A percentile compares a stretch with the other conserved stretches of the same genome.
Conservation (phyloP, 2,888 invertebrate genomes). For the Synergus gifuensis region DNA sequence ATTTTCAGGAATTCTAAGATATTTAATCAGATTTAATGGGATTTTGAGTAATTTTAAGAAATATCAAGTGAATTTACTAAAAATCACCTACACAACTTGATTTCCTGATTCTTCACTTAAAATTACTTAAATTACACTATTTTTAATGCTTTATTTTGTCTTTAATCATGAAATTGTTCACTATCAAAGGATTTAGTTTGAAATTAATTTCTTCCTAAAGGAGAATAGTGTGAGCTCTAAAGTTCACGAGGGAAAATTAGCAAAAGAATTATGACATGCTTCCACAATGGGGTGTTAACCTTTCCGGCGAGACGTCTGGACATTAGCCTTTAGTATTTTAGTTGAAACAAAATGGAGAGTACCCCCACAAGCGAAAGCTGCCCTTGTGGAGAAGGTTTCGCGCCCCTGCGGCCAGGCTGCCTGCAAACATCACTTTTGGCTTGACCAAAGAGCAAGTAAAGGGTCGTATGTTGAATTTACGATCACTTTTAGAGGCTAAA, state of each 20-base stretch:
- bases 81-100: too few species aligned
- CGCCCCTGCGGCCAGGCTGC: slow-evolving; percentile 44
- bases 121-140: too few species aligned
- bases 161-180: too few species aligned
- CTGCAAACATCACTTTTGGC: slow-evolving; percentile 62
- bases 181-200: neutral
- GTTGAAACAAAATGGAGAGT: neutral
- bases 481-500: slow-evolving; percentile 60
- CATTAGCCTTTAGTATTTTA: slow-evolving; percentile 16
- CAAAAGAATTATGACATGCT: slow-evolving; percentile 30
- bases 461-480: slow-evolving; percentile 65
- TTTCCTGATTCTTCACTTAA: too few species aligned
- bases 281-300: slow-evolving; percentile 27
- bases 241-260: slow-evolving; percentile 5
- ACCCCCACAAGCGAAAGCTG: neutral
- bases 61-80: too few species aligned
- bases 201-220: neutral
- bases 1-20: too few species aligned
- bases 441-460: slow-evolving; percentile 53
- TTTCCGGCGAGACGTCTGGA: slow-evolving; percentile 12
- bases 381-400: neutral
- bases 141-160: too few species aligned
- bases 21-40: too few species aligned
- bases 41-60: too few species aligned
- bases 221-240: neutral